A percentile compares a stretch with the other conserved stretches of the same genome.
These are phyloP conservation scores for Leucoptera coffeella DNA, from an alignment of 2,888 invertebrate species.

Conservation along the genomic window DNA sequence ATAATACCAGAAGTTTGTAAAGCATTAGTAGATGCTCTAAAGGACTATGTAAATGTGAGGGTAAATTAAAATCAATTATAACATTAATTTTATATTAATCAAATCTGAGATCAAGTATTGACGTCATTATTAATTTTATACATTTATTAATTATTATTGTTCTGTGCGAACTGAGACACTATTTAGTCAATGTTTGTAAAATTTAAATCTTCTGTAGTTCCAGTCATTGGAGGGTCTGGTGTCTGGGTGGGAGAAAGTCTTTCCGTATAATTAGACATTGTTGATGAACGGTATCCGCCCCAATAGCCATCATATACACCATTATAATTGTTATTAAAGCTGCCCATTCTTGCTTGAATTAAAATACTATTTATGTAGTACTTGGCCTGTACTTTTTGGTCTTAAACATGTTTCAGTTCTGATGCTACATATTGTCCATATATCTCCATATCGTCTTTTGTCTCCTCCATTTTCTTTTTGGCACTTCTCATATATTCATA, in stretches of 20 bases:
- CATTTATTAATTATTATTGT: slow-evolving; percentile 3
- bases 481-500: slow-evolving; percentile 1
- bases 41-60: slow-evolving; percentile 7
- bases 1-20: slow-evolving; percentile 6
- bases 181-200: slow-evolving; percentile 4
- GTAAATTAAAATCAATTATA: slow-evolving; percentile 6
- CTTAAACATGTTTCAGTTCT: slow-evolving; percentile 6
- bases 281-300: slow-evolving; percentile 3
- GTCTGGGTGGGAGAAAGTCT: slow-evolving; percentile 3
- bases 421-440: slow-evolving; percentile 7
- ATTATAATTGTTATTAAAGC: slow-evolving; percentile 3
- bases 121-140: too few relatives aligned
- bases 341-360: slow-evolving; percentile 5
- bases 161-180: slow-evolving; percentile 5
- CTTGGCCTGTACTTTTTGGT: slow-evolving; percentile 6
- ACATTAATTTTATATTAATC: slow-evolving; percentile 6
- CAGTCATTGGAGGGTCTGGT: slow-evolving; percentile 4
- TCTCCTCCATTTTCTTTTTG: slow-evolving; percentile 5
- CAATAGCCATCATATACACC: slow-evolving; percentile 2
- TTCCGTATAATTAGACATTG: slow-evolving; percentile 4
- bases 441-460: slow-evolving; percentile 7
- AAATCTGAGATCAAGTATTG: slow-evolving; percentile 5
- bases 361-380: slow-evolving; percentile 6
- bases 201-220: slow-evolving; percentile 4
- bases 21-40: slow-evolving; percentile 6